Base-by-base conservation (phyloP, 2,113 vertebrate genomes). In the Cichladusa arquata region DNA sequence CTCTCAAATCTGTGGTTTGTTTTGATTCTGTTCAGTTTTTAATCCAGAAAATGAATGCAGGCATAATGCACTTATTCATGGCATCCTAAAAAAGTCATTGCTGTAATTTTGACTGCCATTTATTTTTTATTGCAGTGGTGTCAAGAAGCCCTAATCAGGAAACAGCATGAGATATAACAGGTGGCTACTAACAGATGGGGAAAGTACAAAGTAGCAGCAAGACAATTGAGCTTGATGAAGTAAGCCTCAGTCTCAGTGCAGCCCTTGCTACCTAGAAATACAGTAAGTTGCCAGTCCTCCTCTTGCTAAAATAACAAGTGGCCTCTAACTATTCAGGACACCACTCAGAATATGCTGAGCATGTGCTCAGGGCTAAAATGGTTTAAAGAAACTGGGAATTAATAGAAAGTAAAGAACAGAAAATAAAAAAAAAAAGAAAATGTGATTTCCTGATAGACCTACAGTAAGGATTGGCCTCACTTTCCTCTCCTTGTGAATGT, bases 171-270 rank as follows among this genome's bases (percentile, higher is more conserved):
- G 58, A 70, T 85, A 54, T 70, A 91, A 62, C 95, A 95, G 90
- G 93, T 95, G 90, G 78, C 60, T 94, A 51, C 74, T 83, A 90
- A 88, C 90, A 91, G 93, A 94, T 91, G 81, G 81, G 26, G 33
- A 80, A 92, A 95, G 85, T 61, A 88, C 17, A 31, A 72, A 88
- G 26, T 61, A 94, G 61, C 56, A 93, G 47, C 51, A 71, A 91
- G 74, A 87, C 81, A 85, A 95, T 45, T 92, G 85, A 86, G 65
- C 60, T 67, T 81, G 51, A 80, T 2, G 6, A 80, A 70, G 33
- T 73, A 77, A 88, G 26, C 45, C 28, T 54, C 44, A 64, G 67
- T 11, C 24, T 70, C 33, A 90, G 60, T 20, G 64, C 25, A 71
- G 22, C 20, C 45, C 71, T 58, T 80, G 42, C 33, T 81, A 84